Evolutionary conservation across 2,888 invertebrate genomes (phyloP), one percentile per base, ranked within the genome.

Genomic region (Baccha elongata): DNA sequence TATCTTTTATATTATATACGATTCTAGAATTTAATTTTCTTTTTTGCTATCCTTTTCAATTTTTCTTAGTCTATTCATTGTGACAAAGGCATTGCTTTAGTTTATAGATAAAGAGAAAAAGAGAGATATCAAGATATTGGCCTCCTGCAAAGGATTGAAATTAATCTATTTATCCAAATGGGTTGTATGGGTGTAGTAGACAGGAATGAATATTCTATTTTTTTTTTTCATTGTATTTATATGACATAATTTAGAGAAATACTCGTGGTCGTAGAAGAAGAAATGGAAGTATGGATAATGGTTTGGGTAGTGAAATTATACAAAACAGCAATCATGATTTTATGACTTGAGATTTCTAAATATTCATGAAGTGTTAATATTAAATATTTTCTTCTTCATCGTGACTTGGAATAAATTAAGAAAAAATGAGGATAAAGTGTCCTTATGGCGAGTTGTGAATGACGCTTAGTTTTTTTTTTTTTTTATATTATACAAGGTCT

Each of bases 361-460:
- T 81, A 81, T 81, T 81, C 81, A 81, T 81, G 81, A 76, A 76
- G 71, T 81, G 81, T 81, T 75, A 81, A 81, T 81, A 81, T 80
- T 69, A 67, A 81, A 81, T 67, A 75, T 81, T 75, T 75, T 64
- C 32, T 58, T 58, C 58, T 32, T 40, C 23, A 42, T 55, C 53
- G 37, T 42, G 32, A 52, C 53, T 17, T 17, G 19, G 19, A 35
- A 53, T 35, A 19, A 53, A 35, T 32, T 53, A 35, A 44, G 11
- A 35, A 35, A 1, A 52, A 11, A 32, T 1, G 32, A 19, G n/a
- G n/a, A n/a, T n/a, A n/a, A 52, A 17, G 15, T 17, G 17, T 52
- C 19, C 19, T 10, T 26, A 3, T 3, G 55, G 52, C 32, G 32
- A 32, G 29, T 53, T 53, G 35, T 53, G 26, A 26, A 26, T 26